Conservation (phyloP, 2,113 vertebrate genomes). For the Callithrix jacchus region DNA sequence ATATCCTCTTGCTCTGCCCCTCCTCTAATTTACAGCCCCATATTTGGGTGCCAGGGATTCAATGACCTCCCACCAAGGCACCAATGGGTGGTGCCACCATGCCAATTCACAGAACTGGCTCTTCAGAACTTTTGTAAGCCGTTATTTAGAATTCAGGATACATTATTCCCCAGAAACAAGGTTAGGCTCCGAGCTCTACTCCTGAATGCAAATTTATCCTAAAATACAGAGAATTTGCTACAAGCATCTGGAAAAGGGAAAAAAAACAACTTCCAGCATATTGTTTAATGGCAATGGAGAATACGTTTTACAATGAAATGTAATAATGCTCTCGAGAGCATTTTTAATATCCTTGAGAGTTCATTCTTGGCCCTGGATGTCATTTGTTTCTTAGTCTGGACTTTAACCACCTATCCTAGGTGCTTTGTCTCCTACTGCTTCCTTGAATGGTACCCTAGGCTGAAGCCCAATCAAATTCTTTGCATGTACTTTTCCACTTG, state of each 20-base stretch:
- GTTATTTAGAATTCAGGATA: slow-evolving; percentile 55
- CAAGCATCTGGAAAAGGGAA: background rate
- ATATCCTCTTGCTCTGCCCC: background rate
- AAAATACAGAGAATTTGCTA: background rate
- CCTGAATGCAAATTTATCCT: slow-evolving; percentile 48
- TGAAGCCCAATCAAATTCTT: background rate
- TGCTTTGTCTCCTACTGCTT: background rate
- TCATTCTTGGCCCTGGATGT: background rate
- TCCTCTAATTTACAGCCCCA: background rate
- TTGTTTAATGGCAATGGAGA: background rate
- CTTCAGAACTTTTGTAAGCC: background rate
- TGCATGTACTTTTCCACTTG: background rate
- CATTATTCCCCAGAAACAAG: slow-evolving; percentile 47
- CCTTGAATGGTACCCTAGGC: background rate
- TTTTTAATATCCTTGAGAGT: background rate
- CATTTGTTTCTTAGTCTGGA: background rate
- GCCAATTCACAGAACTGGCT: background rate
- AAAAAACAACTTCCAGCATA: background rate
- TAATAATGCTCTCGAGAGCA: background rate
- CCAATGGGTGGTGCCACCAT: background rate
- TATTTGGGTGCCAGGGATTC: background rate
- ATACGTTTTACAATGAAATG: background rate
- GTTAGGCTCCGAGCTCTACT: background rate
- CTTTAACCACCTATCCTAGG: background rate
- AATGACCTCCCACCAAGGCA: background rate